These are phyloP conservation scores for Heterochromis multidens DNA, from an alignment of 2,113 vertebrate genomes.

Conservation along the genomic window DNA sequence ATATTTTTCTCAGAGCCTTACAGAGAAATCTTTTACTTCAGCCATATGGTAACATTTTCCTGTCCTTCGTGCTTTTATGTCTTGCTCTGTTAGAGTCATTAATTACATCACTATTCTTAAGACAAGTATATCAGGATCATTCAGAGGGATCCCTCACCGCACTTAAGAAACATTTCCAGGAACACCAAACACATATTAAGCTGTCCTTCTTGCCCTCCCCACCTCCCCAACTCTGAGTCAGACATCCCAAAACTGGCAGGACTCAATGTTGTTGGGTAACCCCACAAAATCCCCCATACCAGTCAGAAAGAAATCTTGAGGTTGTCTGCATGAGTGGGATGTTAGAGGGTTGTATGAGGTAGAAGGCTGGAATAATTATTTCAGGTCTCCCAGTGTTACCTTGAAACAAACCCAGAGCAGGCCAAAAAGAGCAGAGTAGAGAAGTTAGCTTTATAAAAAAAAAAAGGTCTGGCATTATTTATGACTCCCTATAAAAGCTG, in stretches of 20 bases:
- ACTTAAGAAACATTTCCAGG: conserved; percentile 62
- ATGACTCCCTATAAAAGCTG: conserved; percentile 77
- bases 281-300: conserved; percentile 39
- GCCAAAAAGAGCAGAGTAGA: conserved; percentile 32
- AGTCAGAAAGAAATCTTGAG: conserved; percentile 29
- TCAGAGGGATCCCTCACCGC: conserved; percentile 54
- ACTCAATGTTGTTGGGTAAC: conserved; percentile 40
- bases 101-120: conserved; percentile 76
- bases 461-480: conserved; percentile 72
- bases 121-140: conserved; percentile 66
- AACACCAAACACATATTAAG: conserved; percentile 47
- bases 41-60: conserved; percentile 77
- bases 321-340: conserved; percentile 2
- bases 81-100: conserved; percentile 75
- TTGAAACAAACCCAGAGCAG: conserved; percentile 39
- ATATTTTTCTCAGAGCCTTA: conserved; percentile 41
- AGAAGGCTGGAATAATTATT: conserved; percentile 48
- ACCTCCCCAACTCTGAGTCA: background rate
- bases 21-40: conserved; percentile 57
- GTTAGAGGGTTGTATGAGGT: conserved; percentile 20
- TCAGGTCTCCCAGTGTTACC: conserved; percentile 38
- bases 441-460: conserved; percentile 49
- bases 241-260: conserved; percentile 45
- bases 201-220: background rate
- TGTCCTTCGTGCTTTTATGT: conserved; percentile 59